Evolutionary conservation across 2,888 invertebrate species (phyloP), one percentile per base, ranked within the genome.

Genomic region (Apotomis betuletana): DNA sequence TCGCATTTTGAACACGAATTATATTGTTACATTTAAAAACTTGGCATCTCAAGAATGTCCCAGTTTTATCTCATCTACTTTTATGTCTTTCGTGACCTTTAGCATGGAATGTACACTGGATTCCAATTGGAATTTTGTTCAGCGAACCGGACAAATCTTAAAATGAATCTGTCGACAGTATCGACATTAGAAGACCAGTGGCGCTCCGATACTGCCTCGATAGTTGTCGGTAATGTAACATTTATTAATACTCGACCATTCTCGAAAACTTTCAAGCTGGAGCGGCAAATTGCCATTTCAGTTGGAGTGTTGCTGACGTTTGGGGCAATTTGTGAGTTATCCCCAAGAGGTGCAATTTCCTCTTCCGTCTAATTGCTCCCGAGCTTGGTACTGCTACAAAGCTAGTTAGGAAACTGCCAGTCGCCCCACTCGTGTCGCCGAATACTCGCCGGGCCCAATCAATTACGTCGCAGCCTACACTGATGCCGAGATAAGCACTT

Each of bases 281-380:
- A 80, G 76, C 81, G 78, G 82, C 82, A 84, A 88, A 89, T 87
- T 87, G 88, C 85, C 86, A 86, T 87, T 89, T 85, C 81, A 84
- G 80, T 80, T 79, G 73, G 77, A 81, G 83, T 85, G 79, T 80
- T 84, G 85, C 85, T 89, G 88, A 87, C 87, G 85, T 84, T 90
- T 86, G 78, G 79, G 82, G 83, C 87, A 89, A 90, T 90, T 91
- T 87, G 88, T 84, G 88, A 88, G 83, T 85, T 85, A 84, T 87
- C 85, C 87, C 77, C 87, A 84, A 89, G 90, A 87, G 90, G 87
- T 90, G 90, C 89, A 91, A 90, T 91, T 91, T 89, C 89, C 90
- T 80, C 80, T 86, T 85, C 80, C 83, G 83, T 81, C 83, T 92
- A 91, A 92, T 92, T 92, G 90, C 84, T 87, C 84, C 80, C 83